A percentile compares a stretch with the other conserved stretches of the same genome.
Conservation (phyloP, 2,113 vertebrate species). For the Climacteris rufus region DNA sequence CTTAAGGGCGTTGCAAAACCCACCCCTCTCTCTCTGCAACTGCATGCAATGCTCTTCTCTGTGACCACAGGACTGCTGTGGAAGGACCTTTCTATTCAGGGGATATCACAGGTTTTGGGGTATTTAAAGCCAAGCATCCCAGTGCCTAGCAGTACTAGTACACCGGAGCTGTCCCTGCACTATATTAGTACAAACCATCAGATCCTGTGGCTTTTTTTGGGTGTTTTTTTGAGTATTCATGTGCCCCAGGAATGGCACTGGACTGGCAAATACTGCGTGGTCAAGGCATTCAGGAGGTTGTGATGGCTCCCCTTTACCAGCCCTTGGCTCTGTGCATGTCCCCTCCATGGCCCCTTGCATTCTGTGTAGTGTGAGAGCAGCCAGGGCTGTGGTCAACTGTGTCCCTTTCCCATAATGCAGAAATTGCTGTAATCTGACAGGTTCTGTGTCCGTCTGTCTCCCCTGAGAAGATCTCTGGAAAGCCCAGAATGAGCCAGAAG, state of each 20-base stretch:
- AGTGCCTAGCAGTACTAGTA: neutral
- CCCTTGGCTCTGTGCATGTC: neutral
- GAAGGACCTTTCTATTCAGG: neutral
- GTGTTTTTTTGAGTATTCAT: rapidly evolving
- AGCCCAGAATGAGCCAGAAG: neutral
- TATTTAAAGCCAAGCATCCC: neutral
- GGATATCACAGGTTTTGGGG: neutral
- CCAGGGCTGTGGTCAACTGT: neutral
- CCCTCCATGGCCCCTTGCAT: neutral
- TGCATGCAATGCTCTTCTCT: neutral
- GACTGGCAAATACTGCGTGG: neutral
- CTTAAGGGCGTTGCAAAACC: neutral
- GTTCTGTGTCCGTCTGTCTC: neutral
- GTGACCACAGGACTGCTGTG: neutral
- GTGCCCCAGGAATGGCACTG: neutral
- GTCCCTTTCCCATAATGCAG: neutral
- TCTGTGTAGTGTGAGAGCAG: neutral
- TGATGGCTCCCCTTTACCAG: neutral
- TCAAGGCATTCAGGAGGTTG: neutral
- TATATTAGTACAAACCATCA: neutral
- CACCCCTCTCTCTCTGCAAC: rapidly evolving
- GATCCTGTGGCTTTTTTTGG: neutral
- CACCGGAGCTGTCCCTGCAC: neutral
- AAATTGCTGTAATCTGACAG: conserved; percentile 14
- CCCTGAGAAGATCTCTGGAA: neutral